phyloP scores from a whole-genome alignment of 37 sponge, comb jelly and placozoan genomes.

The Corticium candelabrum region DNA sequence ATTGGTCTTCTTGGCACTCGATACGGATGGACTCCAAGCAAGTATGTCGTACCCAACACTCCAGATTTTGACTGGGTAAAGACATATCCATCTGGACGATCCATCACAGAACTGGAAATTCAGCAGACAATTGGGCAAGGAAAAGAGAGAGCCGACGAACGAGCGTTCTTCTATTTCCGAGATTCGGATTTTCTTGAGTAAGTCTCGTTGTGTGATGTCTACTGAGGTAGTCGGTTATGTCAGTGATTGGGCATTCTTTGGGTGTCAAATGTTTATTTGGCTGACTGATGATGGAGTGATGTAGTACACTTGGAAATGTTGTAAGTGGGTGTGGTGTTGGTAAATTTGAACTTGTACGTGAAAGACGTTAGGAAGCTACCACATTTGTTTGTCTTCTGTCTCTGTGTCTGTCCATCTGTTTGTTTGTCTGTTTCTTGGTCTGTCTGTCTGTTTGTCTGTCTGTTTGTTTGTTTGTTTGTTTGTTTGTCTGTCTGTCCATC shows the following conservation, averaged over 20 bases:
- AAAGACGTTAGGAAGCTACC: too few species aligned
- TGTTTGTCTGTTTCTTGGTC: too few species aligned
- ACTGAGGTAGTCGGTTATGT: background rate
- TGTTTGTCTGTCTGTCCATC: too few species aligned
- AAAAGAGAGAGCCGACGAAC: slow-evolving; percentile 37
- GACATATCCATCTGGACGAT: slow-evolving; percentile 46
- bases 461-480: too few species aligned
- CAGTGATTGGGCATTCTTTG: background rate
- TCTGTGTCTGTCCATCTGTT: too few species aligned
- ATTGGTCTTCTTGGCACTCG: slow-evolving; percentile 84
- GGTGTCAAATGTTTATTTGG: too few species aligned
- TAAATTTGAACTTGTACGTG: too few species aligned
- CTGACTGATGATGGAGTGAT: too few species aligned
- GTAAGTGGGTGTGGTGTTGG: too few species aligned
- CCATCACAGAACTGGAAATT: slow-evolving; percentile 95
- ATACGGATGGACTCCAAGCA: slow-evolving; percentile 82
- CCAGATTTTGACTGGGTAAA: slow-evolving; percentile 88
- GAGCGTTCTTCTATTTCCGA: slow-evolving; percentile 85
- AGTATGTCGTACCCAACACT: slow-evolving; percentile 42
- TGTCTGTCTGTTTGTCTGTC: too few species aligned
- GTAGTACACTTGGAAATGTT: too few species aligned
- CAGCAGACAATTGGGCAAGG: slow-evolving; percentile 59
- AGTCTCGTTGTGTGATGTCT: slow-evolving; percentile 17
- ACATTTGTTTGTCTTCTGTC: too few species aligned
- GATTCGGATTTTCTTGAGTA: slow-evolving; percentile 33